phyloP scores from a whole-genome alignment of 2,113 vertebrate species.

The Callipepla squamata region DNA sequence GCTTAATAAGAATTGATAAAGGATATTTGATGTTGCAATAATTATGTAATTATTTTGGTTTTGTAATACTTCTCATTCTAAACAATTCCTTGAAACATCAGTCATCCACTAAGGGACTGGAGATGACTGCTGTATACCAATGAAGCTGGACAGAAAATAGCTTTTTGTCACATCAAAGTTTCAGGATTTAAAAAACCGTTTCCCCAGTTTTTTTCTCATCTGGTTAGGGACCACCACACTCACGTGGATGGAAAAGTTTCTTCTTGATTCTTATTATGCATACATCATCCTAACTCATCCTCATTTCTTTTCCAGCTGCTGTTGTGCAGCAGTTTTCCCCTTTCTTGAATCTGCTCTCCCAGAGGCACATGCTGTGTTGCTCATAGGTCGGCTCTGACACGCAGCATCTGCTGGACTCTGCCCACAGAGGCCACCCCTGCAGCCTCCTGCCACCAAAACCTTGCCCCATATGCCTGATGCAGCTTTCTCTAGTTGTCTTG shows the following conservation, averaged over 20 bases:
- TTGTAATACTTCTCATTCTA: conserved; percentile 14
- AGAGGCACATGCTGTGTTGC: neutral
- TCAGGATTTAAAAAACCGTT: neutral
- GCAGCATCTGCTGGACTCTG: neutral
- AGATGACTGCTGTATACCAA: neutral
- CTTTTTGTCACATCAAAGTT: neutral
- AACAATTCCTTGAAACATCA: neutral
- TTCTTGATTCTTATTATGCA: neutral
- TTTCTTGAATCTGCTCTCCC: neutral
- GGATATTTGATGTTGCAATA: conserved; percentile 6
- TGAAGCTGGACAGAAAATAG: neutral
- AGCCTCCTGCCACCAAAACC: neutral
- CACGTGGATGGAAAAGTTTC: neutral
- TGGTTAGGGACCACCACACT: neutral
- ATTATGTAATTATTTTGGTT: conserved; percentile 1
- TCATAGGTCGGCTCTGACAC: neutral
- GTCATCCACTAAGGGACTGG: neutral
- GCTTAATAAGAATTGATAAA: neutral
- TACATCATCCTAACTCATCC: neutral
- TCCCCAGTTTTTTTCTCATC: neutral
- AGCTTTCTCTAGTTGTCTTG: neutral
- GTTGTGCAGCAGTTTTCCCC: neutral
- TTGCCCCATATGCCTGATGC: neutral
- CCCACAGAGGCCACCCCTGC: neutral
- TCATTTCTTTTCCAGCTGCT: neutral